These are phyloP conservation scores for Drosophila nikananu DNA, from an alignment of 1,140 invertebrate genomes.

Conservation along the genomic window DNA sequence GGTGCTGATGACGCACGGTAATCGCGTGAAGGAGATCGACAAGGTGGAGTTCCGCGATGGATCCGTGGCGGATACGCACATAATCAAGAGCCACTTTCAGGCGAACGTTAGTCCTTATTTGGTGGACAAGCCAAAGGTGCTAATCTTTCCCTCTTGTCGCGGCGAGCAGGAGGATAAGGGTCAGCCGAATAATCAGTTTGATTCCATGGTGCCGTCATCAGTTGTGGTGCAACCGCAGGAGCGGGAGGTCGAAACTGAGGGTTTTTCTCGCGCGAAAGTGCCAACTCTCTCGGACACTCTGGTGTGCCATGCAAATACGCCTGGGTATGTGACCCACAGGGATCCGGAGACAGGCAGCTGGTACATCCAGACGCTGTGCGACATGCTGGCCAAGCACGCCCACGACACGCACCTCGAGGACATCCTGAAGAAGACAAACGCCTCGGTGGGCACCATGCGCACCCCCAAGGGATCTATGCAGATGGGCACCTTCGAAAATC, in stretches of 20 bases:
- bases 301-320: constrained; percentile 89
- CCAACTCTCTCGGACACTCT: constrained; percentile 87
- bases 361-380: constrained; percentile 91
- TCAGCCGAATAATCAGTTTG: not conserved
- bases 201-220: constrained; percentile 2
- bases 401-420: constrained; percentile 88
- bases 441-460: constrained; percentile 22
- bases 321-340: constrained; percentile 89
- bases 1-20: constrained; percentile 88
- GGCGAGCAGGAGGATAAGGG: constrained; percentile 75
- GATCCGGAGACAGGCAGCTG: constrained; percentile 89
- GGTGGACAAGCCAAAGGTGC: constrained; percentile 90
- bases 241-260: constrained; percentile 37
- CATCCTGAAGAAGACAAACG: constrained; percentile 88
- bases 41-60: constrained; percentile 86
- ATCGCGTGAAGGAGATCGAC: constrained; percentile 68
- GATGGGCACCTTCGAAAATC: constrained; percentile 59
- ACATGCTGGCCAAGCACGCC: constrained; percentile 90
- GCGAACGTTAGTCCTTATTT: constrained; percentile 87
- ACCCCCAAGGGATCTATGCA: constrained; percentile 42
- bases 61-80: constrained; percentile 74
- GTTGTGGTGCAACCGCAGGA: not conserved
- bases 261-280: constrained; percentile 24
- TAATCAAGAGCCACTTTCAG: constrained; percentile 88
- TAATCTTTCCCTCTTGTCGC: constrained; percentile 91